A percentile compares a stretch with the other conserved stretches of the same genome.
phyloP scores from a whole-genome alignment of 2,797 vertebrate genomes.

The Acanthurus lineatus region DNA sequence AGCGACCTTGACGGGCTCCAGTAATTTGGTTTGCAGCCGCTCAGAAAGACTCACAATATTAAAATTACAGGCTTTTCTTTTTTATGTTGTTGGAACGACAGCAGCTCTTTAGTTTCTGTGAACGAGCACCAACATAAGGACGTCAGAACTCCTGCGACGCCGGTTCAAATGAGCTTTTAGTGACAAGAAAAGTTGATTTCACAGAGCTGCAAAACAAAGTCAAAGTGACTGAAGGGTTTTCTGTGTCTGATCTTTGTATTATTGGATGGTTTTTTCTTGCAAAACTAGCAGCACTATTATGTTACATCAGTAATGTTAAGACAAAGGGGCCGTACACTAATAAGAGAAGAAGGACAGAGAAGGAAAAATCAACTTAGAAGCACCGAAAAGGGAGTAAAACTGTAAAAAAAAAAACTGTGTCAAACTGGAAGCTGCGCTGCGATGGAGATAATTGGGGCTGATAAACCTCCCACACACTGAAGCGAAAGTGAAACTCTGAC shows the following conservation, averaged over 20 bases:
- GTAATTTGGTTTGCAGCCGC: slow-evolving; percentile 10
- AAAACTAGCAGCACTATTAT: too few species aligned
- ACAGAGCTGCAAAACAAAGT: neutral
- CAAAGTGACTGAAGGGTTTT: too few species aligned
- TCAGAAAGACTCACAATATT: neutral
- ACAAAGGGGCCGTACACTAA: too few species aligned
- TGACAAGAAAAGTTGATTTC: neutral
- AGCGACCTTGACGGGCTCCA: slow-evolving; percentile 10
- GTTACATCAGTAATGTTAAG: too few species aligned
- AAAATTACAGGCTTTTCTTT: neutral
- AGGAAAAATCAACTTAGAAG: too few species aligned
- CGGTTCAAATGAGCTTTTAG: neutral
- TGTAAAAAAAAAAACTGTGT: neutral
- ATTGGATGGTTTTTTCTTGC: too few species aligned
- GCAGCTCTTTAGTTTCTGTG: slow-evolving; percentile 3
- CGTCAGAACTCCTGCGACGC: neutral
- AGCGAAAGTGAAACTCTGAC: neutral
- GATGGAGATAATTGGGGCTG: neutral
- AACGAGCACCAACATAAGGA: neutral
- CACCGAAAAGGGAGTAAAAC: too few species aligned
- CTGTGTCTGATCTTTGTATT: too few species aligned
- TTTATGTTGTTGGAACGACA: neutral
- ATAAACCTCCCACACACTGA: neutral
- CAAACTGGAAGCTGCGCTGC: neutral
- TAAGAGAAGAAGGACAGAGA: too few species aligned